These are phyloP conservation scores for Lacerta bilineata DNA, from an alignment of 2,797 vertebrate species.

Conservation along the genomic window DNA sequence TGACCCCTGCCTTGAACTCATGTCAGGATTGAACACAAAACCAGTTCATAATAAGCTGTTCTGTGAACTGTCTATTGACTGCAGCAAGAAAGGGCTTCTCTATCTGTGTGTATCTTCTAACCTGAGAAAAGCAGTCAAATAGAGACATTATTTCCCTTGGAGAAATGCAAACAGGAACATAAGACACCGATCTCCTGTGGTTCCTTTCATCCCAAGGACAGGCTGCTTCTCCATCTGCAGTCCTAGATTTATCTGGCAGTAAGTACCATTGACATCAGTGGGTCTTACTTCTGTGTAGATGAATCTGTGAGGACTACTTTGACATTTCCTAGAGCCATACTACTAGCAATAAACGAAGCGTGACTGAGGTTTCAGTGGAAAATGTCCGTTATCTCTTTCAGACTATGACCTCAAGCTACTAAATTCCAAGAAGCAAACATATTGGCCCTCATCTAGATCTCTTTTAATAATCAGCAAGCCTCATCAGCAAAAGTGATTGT, in stretches of 20 bases:
- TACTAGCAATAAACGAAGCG: neutral
- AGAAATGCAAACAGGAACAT: too few relatives aligned
- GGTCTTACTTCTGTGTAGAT: too few relatives aligned
- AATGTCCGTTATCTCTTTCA: neutral
- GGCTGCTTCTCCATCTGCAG: neutral
- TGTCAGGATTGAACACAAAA: neutral
- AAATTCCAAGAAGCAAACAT: slow-evolving; percentile 2
- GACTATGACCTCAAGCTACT: neutral
- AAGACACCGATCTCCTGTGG: too few relatives aligned
- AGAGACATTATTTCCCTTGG: neutral
- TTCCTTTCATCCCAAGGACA: neutral
- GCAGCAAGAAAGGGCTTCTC: too few relatives aligned
- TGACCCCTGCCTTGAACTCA: neutral
- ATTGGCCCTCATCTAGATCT: neutral
- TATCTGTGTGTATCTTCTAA: too few relatives aligned
- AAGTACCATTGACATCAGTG: too few relatives aligned
- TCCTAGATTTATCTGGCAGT: too few relatives aligned
- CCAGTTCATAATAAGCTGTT: too few relatives aligned
- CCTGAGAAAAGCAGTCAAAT: neutral
- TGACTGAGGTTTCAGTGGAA: neutral
- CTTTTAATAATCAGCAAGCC: neutral
- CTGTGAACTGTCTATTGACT: too few relatives aligned
- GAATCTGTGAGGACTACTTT: too few relatives aligned
- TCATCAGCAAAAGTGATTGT: neutral
- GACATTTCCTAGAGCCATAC: neutral